phyloP scores from a whole-genome alignment of 2,888 invertebrate genomes.

The Saturnia pavonia region DNA sequence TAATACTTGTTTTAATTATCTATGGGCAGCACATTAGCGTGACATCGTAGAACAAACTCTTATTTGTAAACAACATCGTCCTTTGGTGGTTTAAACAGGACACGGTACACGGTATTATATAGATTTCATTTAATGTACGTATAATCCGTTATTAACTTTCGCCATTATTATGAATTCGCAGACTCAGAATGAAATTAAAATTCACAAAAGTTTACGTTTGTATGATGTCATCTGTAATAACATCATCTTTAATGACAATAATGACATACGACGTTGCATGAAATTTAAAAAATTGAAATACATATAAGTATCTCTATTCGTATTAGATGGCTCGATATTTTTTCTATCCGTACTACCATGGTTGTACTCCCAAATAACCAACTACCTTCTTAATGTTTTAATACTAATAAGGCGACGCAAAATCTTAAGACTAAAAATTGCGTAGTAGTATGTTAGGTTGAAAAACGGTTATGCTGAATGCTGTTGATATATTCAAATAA shows the following conservation, averaged over 20 bases:
- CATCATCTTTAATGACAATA: background rate
- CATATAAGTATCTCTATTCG: background rate
- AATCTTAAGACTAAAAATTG: background rate
- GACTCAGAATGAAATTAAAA: background rate
- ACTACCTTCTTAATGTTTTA: background rate
- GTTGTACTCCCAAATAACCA: background rate
- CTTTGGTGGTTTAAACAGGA: constrained; percentile 18
- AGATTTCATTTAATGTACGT: background rate
- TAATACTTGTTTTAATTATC: too few species aligned
- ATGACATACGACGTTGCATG: background rate
- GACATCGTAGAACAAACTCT: constrained; percentile 30
- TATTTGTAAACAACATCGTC: background rate
- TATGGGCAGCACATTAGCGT: constrained; percentile 32
- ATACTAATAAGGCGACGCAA: background rate
- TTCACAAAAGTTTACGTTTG: background rate
- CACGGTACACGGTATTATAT: background rate
- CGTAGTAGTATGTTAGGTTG: background rate
- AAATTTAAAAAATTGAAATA: background rate
- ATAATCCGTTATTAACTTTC: too few species aligned
- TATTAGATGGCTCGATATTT: background rate
- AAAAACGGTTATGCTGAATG: background rate
- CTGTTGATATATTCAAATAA: background rate
- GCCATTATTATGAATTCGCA: background rate
- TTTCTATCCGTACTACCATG: background rate
- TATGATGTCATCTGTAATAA: background rate